Conservation (phyloP, 2,797 vertebrate genomes). For the Harpagifer antarcticus region DNA sequence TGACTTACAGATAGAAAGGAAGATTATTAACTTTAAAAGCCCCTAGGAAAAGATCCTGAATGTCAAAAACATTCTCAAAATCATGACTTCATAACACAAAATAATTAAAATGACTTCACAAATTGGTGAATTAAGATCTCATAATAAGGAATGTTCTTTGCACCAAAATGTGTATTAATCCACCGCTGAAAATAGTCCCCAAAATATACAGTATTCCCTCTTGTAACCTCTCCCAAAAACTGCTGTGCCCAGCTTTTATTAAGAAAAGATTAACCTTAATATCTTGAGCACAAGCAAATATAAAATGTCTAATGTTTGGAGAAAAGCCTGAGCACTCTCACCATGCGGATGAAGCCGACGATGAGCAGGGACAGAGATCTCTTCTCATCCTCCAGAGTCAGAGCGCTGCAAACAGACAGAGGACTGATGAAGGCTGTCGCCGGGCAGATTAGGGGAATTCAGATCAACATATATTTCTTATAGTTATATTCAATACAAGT, state of each 20-base stretch:
- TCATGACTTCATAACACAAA: no score
- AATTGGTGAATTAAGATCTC: no score
- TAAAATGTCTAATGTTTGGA: not conserved
- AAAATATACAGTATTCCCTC: not conserved
- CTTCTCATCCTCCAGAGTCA: slow-evolving; percentile 97
- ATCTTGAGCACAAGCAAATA: not conserved
- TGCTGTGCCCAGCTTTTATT: not conserved
- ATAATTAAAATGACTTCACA: no score
- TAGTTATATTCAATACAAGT: no score
- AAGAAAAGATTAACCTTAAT: not conserved
- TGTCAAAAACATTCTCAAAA: no score
- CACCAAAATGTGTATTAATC: not conserved
- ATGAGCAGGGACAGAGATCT: slow-evolving; percentile 91
- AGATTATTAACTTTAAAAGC: no score
- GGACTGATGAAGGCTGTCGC: not conserved
- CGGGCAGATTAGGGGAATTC: not conserved
- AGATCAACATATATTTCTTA: not conserved
- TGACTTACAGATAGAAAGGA: no score
- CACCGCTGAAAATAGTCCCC: not conserved
- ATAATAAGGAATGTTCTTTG: no score
- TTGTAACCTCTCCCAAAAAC: not conserved
- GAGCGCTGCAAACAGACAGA: slow-evolving; percentile 84
- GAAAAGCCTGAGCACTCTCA: slow-evolving; percentile 73
- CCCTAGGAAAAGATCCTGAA: no score
- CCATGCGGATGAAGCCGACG: slow-evolving; percentile 97